Conservation (phyloP, 1,140 invertebrate species). For the Himalopsyche phryganea region DNA sequence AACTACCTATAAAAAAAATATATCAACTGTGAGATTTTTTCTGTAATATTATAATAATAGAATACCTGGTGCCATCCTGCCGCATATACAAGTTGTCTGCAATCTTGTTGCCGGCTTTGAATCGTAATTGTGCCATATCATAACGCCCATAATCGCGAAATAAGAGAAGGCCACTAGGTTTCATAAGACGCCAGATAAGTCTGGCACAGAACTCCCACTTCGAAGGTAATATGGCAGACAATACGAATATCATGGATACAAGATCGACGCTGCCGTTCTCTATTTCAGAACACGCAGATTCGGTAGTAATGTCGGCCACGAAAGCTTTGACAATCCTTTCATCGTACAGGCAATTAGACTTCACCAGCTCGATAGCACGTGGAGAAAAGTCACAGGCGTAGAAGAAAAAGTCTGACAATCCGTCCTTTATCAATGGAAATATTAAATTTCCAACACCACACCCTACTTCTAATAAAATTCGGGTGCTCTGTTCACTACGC, state of each 20-base stretch:
- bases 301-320: neutral
- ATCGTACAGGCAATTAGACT: conserved; percentile 60
- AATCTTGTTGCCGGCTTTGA: conserved; percentile 90
- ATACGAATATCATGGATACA: conserved; percentile 91
- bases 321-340: conserved; percentile 37
- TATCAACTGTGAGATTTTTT: too few species aligned
- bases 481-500: conserved; percentile 37
- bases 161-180: conserved; percentile 76
- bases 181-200: conserved; percentile 67
- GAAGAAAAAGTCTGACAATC: conserved; percentile 65
- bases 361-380: conserved; percentile 84
- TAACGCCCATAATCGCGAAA: conserved; percentile 98
- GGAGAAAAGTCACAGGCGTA: conserved; percentile 94
- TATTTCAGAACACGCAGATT: conserved; percentile 37
- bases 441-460: conserved; percentile 98
- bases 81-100: conserved; percentile 93
- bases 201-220: conserved; percentile 74
- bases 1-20: too few species aligned
- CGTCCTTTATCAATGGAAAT: conserved; percentile 86
- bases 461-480: conserved; percentile 79
- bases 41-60: too few species aligned
- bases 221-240: conserved; percentile 87
- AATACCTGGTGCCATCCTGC: conserved; percentile 95
- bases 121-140: conserved; percentile 95
- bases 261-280: conserved; percentile 66